Evolutionary conservation across 2,113 vertebrate species (phyloP), one percentile per base, ranked within the genome.

Genomic region (Paraplagusia blochii): DNA sequence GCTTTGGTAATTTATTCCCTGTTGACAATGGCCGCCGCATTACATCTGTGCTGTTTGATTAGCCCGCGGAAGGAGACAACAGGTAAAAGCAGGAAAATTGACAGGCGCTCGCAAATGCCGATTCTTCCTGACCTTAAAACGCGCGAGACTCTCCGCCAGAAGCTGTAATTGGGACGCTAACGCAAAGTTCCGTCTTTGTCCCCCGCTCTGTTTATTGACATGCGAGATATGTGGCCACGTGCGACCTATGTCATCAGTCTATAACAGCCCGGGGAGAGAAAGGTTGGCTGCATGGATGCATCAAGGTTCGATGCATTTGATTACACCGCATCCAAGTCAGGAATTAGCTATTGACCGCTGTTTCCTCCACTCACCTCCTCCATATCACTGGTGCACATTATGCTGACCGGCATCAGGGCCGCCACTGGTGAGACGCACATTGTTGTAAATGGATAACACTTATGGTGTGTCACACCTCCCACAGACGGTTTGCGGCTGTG

Each of bases 1-100:
- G 79, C 67, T 80, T 83, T 76, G 66, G 76, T 84, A 78, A 87
- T 86, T 86, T 80, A 80, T 85, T 86, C 82, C 80, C 79, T 64
- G 71, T 79, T 80, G 75, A 85, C 85, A 72, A 64, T 78, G 74
- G 67, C 73, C 78, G 59, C 57, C 73, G 72, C 75, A 70, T 80
- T 83, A 66, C 82, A 65, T 82, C 45, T 56, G 29, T 51, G 66
- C 78, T 63, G 69, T 74, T 74, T 85, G 72, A 85, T 79, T 81
- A 79, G 69, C 60, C 78, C 74, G 63, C 58, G 59, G 51, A 64
- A 65, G 66, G 39, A 60, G 6, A 68, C 47, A 46, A 45, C 11
- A 6, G 8, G 67, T 58, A 42, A 64, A 63, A 69, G 47, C 46
- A 33, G 35, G 8, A 4, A 34, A 50, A 66, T 56, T 69, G 63